Base-by-base conservation (phyloP, 2,888 invertebrate genomes). In the Mamestra brassicae region DNA sequence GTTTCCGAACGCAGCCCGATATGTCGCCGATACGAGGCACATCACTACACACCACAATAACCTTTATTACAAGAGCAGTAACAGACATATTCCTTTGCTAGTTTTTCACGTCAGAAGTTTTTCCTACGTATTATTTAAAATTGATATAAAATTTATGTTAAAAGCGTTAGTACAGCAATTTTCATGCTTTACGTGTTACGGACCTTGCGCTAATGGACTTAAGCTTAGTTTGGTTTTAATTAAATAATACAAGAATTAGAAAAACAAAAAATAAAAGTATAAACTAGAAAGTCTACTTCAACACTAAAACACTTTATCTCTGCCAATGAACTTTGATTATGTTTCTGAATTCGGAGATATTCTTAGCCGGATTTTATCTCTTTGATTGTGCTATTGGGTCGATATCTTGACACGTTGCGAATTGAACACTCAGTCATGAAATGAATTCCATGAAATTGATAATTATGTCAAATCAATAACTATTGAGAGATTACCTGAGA, bases 1-100 rank as follows among this genome's bases (percentile, higher is more conserved):
- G 94, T 91, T 91, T 92, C 88, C 89, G 90, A 93, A 93, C 93
- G 91, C 90, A 91, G 89, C 86, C 91, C 90, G 94, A 95, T 95
- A 93, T 90, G 91, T 92, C 91, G 91, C 90, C 90, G 94, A 93
- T 94, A 94, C 90, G 89, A 93, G 62, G 75, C 17, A 71, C 81
- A 84, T 78, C 76, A 86, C 68, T 55, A 75, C 81, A 87, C 76
- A 76, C 74, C 52, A 90, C 89, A 84, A 80, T 87, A 67, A 68
- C 87, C 90, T 84, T 83, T 92, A 87, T 80, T 66, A 50, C 62
- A 13, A 63, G 76, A 42, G 26, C 45, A 26, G 55, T 83, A 88
- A 61, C 72, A 65, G 47, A 62, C 54, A 76, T 72, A 85, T 78
- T 88, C 64, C 71, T 61, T 34, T 81, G 64, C 54, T 38, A 0